Conservation (phyloP, 2,888 invertebrate species). For the Aproaerema taeniolella region DNA sequence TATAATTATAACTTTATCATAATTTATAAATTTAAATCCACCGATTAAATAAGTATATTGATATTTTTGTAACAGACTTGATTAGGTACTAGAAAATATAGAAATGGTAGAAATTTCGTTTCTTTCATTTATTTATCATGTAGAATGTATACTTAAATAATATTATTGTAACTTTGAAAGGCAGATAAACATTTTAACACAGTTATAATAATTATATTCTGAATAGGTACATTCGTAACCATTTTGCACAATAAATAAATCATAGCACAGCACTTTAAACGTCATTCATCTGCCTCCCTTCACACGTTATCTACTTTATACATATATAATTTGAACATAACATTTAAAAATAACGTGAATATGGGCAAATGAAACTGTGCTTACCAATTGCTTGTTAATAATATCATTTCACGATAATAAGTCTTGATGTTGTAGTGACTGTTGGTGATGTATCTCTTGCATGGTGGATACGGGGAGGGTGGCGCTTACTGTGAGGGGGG, state of each 20-base stretch:
- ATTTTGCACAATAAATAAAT: conserved; percentile 8
- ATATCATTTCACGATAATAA: conserved; percentile 56
- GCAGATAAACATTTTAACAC: conserved; percentile 25
- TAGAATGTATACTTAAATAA: conserved; percentile 42
- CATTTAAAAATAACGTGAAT: conserved; percentile 36
- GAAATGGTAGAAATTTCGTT: conserved; percentile 1
- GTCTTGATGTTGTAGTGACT: conserved; percentile 60
- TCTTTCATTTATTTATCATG: conserved; percentile 33
- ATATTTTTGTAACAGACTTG: too few relatives aligned
- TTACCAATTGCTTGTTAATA: conserved; percentile 27
- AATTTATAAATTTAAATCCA: too few relatives aligned
- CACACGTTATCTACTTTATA: not conserved
- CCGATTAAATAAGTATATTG: too few relatives aligned
- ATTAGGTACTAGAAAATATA: conserved; percentile 2
- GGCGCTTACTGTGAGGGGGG: conserved; percentile 87
- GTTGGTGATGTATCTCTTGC: conserved; percentile 72
- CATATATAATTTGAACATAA: conserved; percentile 30
- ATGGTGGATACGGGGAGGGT: conserved; percentile 80
- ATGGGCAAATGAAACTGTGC: conserved; percentile 33
- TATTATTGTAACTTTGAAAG: conserved; percentile 33
- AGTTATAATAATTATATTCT: conserved; percentile 2
- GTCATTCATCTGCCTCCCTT: conserved; percentile 3
- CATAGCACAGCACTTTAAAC: conserved; percentile 1
- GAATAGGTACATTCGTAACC: conserved; percentile 1
- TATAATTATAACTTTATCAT: too few relatives aligned